phyloP scores from a whole-genome alignment of 1,140 invertebrate genomes.

The Muscidifurax raptorellus region DNA sequence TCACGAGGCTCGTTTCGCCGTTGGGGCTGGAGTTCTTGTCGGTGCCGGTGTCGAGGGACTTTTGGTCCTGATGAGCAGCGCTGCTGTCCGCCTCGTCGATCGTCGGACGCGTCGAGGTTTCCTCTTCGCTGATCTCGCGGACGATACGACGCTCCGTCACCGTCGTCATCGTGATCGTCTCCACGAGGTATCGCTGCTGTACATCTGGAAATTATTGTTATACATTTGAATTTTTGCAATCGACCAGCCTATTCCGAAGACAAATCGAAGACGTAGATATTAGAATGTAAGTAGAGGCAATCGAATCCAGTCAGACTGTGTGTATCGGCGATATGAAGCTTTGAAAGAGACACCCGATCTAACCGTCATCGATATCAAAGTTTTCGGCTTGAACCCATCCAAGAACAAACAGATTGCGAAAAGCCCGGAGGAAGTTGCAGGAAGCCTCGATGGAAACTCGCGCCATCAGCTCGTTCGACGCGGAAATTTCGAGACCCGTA shows the following conservation, averaged over 20 bases:
- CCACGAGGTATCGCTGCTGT: conserved; percentile 80
- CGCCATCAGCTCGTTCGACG: neutral
- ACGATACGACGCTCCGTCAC: conserved; percentile 81
- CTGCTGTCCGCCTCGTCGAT: conserved; percentile 58
- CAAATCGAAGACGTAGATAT: too few relatives aligned
- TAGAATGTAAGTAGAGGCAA: too few relatives aligned
- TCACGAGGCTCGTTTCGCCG: too few relatives aligned
- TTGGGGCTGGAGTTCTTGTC: conserved; percentile 45
- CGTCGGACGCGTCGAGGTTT: conserved; percentile 51
- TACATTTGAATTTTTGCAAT: neutral
- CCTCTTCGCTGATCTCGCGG: conserved; percentile 74
- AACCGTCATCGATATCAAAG: too few relatives aligned
- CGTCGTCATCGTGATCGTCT: conserved; percentile 83
- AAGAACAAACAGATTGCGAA: neutral
- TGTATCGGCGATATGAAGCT: too few relatives aligned
- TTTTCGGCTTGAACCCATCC: too few relatives aligned
- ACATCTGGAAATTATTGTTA: too few relatives aligned
- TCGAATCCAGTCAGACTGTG: too few relatives aligned
- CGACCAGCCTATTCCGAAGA: too few relatives aligned
- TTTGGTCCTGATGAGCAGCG: conserved; percentile 14
- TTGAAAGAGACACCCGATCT: too few relatives aligned
- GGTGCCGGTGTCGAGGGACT: conserved; percentile 42
- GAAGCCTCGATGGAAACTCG: neutral
- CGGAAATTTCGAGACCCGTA: conserved; percentile 43
- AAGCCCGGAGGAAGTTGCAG: neutral